Evolutionary conservation across 1,140 invertebrate genomes (phyloP), one percentile per base, ranked within the genome.

Genomic region (Drosophila insularis): DNA sequence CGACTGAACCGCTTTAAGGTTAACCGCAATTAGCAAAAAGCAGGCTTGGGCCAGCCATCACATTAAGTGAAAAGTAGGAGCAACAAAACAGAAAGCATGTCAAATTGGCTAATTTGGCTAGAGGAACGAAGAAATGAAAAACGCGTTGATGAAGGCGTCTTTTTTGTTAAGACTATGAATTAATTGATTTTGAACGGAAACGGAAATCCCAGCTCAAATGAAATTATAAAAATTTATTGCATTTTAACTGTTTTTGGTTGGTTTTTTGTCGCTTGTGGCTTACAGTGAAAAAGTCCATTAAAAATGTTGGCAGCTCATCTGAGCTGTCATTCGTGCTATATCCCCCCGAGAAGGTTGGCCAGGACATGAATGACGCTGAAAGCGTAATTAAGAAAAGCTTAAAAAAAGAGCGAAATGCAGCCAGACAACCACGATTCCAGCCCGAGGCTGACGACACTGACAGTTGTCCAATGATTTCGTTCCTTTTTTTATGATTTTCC

Each of bases 361-460:
- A 23, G 32, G 65, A 67, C 17, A 50, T 50, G 17, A 50, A 32
- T 68, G 71, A 23, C 71, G 71, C 37, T 61, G 50, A 74, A 74
- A 74, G 71, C 65, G 72, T 74, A 74, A 74, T 74, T 74, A 74
- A 74, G 72, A 23, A 39, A 8, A 74, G 72, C 56, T 74, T 74
- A 50, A 74, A 62, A 27, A 27, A 27, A 27, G 27, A 50, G 46
- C 56, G 63, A 62, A 74, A 74, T 74, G 63, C 63, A 74, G 63
- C 56, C 31, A 11, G 17, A 53, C 17, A 54, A 62, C 8, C 53
- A 40, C 10, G 32, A 14, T 32, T 64, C 19, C 17, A 53, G 46
- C 70, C 17, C 32, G 56, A 17, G 67, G 32, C 31, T 54, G 32
- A 54, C 63, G 17, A 50, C 17, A 50, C 63, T 65, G 70, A 50